Base-by-base conservation (phyloP, 2,888 invertebrate species). In the Cataglyphis cursor region DNA sequence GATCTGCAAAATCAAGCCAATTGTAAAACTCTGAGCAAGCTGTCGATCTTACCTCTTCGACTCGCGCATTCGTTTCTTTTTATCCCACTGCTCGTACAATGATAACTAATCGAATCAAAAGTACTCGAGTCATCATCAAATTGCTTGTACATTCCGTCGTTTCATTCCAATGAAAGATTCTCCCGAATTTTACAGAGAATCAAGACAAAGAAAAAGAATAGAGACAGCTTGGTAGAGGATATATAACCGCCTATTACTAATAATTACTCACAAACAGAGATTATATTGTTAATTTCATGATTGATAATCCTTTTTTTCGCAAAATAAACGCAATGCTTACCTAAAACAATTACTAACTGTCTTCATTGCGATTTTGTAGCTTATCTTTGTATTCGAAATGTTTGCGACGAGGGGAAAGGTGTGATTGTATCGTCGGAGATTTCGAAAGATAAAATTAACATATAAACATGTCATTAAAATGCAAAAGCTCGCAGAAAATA, bases 301-400 rank as follows among this genome's bases (percentile, higher is more conserved):
- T 89, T 86, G 74, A 90, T 76, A 31, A 59, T 59, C 72, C 59
- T 75, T 90, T 92, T 91, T 91, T 91, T 92, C 92, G 84, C 92
- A 93, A 92, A 94, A 93, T 94, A 94, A 94, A 94, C 90, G 90
- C 93, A 93, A 93, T 93, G 94, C 93, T 94, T 94, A 93, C 86
- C 92, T 91, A 93, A 88, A 89, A 92, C 88, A 88, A 90, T 91
- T 92, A 94, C 94, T 94, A 94, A 94, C 94, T 88, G 92, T 91
- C 91, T 61, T 84, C 86, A 44, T 83, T 85, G 85, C 83, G 81
- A 86, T 78, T 83, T 81, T 51, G 51, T 51, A 81, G 84, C 82
- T 83, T 85, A 31, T 82, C 38, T 87, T 62, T 59, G 64, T 66
- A n/a, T 48, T 48, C 38, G 18, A 31, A 64, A 18, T 21, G n/a